A percentile compares a stretch with the other conserved stretches of the same genome.
Evolutionary conservation across 1,140 invertebrate species (phyloP).

Genomic region (Paralvinella palmiformis): DNA sequence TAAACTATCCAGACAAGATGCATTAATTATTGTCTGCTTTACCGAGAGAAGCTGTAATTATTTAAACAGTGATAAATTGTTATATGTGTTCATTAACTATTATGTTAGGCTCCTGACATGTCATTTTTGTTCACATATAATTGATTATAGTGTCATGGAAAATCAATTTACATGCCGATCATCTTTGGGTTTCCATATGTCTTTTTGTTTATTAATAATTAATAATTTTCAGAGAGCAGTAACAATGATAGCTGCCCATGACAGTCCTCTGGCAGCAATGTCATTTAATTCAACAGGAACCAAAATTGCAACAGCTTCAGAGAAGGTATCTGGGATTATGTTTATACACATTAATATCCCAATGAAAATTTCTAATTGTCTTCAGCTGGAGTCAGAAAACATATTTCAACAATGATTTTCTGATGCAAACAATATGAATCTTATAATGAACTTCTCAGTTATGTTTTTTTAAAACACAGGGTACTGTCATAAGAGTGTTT

Average conservation of each 20-base stretch:
- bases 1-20: too few species aligned
- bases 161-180: too few species aligned
- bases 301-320: conserved; percentile 86
- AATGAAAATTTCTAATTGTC: not conserved
- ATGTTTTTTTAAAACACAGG: conserved; percentile 52
- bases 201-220: conserved; percentile 17
- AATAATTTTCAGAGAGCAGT: conserved; percentile 72
- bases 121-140: not conserved
- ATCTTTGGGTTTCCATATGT: conserved; percentile 9
- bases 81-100: too few species aligned
- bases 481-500: conserved; percentile 96
- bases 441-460: not conserved
- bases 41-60: too few species aligned
- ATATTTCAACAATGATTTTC: too few species aligned
- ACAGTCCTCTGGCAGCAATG: conserved; percentile 89
- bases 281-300: conserved; percentile 85
- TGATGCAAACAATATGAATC: too few species aligned
- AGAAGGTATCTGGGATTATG: conserved; percentile 43
- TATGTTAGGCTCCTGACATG: too few species aligned
- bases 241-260: conserved; percentile 93
- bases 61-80: too few species aligned
- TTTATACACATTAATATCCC: not conserved
- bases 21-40: too few species aligned
- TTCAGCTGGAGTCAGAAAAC: too few species aligned
- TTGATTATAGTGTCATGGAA: too few species aligned